Conservation (phyloP, 2,113 vertebrate genomes). For the Hippolais icterina region DNA sequence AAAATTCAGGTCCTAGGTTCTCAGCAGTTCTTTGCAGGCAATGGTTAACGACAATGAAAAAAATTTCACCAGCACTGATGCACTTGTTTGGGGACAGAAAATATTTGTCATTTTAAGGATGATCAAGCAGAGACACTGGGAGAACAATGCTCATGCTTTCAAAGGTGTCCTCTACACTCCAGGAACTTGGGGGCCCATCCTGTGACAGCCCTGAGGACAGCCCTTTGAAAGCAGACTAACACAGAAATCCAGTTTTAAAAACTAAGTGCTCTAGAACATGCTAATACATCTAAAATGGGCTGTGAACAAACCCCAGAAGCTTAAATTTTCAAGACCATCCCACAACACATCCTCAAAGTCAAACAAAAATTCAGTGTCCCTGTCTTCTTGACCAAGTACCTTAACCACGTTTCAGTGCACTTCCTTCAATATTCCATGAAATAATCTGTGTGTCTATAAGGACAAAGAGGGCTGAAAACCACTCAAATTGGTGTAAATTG, state of each 20-base stretch:
- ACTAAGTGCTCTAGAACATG: neutral
- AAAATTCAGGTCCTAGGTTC: neutral
- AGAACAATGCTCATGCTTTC: neutral
- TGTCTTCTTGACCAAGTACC: neutral
- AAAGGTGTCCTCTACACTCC: neutral
- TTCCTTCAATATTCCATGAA: neutral
- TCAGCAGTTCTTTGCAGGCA: neutral
- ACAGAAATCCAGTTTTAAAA: neutral
- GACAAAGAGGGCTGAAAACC: neutral
- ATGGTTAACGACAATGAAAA: neutral
- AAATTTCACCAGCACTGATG: neutral
- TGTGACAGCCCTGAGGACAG: neutral
- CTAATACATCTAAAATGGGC: neutral
- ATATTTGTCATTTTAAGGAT: neutral
- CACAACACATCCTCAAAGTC: neutral
- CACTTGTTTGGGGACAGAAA: neutral
- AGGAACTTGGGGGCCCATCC: neutral
- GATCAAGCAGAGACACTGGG: neutral
- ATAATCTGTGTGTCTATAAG: neutral
- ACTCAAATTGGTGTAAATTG: neutral
- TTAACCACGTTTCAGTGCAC: neutral
- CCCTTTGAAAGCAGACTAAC: neutral
- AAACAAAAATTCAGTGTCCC: neutral
- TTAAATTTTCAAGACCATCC: neutral
- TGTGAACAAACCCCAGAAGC: neutral